Evolutionary conservation across 2,113 vertebrate species (phyloP).

Genomic region (Sphyrna mokarran): DNA sequence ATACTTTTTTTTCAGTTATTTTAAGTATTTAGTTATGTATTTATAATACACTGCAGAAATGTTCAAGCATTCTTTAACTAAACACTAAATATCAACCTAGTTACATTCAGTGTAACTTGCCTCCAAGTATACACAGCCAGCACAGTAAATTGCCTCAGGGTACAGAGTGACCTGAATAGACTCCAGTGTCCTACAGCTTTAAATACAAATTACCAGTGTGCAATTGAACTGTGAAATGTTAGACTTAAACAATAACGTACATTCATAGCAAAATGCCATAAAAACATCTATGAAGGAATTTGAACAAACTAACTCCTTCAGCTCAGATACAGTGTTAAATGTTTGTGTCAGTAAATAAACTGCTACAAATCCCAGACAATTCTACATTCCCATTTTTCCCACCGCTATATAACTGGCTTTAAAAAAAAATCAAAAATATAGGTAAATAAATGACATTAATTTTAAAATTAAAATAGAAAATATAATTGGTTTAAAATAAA

Average conservation of each 20-base stretch:
- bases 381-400: background rate
- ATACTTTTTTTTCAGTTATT: background rate
- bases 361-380: background rate
- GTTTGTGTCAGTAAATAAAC: background rate
- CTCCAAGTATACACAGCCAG: background rate
- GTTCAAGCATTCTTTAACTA: background rate
- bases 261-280: background rate
- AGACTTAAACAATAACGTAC: background rate
- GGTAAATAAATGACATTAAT: background rate
- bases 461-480: background rate
- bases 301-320: background rate
- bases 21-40: background rate
- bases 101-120: background rate
- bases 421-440: background rate
- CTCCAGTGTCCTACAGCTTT: background rate
- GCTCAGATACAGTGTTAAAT: background rate
- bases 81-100: background rate
- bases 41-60: background rate
- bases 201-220: background rate
- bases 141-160: slow-evolving; percentile 4
- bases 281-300: background rate
- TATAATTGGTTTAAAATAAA: background rate
- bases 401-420: background rate
- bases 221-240: background rate
- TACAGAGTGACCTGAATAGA: background rate